These are phyloP conservation scores for Steinernema scapterisci DNA, from an alignment of 2,888 invertebrate species.

Conservation along the genomic window DNA sequence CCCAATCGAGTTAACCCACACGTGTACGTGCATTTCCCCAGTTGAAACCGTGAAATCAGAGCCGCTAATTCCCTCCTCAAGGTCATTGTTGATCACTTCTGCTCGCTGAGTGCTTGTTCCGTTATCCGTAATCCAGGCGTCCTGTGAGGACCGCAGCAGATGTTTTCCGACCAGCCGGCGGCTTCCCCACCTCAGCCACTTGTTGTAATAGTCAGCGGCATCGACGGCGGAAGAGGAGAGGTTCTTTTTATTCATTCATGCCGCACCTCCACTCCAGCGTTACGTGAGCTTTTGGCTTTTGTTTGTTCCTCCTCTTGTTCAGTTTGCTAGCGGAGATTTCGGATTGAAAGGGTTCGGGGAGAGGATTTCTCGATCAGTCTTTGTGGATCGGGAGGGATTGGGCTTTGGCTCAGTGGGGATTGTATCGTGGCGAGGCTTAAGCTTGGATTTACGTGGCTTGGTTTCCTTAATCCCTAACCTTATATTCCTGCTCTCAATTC, in stretches of 20 bases:
- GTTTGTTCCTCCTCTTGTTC: neutral
- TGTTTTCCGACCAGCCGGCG: slow-evolving; percentile 27
- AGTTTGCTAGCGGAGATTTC: neutral
- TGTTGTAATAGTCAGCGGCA: slow-evolving; percentile 26
- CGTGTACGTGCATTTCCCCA: no score
- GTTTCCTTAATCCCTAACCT: no score
- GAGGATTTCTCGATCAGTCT: no score
- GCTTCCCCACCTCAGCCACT: neutral
- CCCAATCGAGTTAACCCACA: no score
- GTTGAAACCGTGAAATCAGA: no score
- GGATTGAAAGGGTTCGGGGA: no score
- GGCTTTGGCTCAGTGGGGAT: no score
- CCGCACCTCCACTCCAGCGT: slow-evolving; percentile 24
- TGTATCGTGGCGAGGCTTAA: no score
- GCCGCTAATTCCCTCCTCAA: neutral
- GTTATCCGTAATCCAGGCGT: neutral
- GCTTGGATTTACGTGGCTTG: no score
- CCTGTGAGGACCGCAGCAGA: neutral
- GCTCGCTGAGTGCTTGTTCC: neutral
- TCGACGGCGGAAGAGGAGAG: neutral
- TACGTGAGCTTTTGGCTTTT: slow-evolving; percentile 8
- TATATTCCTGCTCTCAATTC: no score
- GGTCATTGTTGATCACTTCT: slow-evolving; percentile 10
- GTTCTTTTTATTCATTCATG: neutral
- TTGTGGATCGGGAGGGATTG: no score